These are phyloP conservation scores for Callopanchax toddi DNA, from an alignment of 2,113 vertebrate species.

Conservation along the genomic window DNA sequence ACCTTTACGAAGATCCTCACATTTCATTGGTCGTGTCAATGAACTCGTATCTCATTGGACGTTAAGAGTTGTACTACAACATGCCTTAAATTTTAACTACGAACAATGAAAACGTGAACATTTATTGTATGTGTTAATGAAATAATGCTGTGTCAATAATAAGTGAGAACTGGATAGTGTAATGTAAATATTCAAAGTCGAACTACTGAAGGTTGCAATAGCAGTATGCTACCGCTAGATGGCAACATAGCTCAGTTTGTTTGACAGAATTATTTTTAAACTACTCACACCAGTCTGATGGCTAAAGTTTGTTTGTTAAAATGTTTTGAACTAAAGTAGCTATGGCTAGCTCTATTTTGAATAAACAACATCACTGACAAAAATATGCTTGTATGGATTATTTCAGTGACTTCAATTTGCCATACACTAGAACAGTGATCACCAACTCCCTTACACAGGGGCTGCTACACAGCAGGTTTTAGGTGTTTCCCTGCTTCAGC, in stretches of 20 bases:
- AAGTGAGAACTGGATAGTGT: no score
- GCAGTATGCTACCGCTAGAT: constrained; percentile 36
- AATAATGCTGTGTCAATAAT: not conserved
- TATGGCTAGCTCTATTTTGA: no score
- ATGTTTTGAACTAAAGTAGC: no score
- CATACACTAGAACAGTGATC: no score
- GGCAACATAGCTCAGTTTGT: constrained; percentile 25
- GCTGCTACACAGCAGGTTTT: no score
- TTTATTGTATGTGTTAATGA: not conserved
- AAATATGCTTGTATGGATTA: not conserved
- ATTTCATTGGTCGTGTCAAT: constrained; percentile 24
- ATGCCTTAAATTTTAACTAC: not conserved
- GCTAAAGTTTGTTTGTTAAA: no score
- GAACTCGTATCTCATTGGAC: constrained; percentile 23
- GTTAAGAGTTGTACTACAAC: not conserved
- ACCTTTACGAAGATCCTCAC: not conserved
- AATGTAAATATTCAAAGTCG: not conserved
- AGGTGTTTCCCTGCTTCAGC: no score
- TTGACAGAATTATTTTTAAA: not conserved
- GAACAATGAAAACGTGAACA: not conserved
- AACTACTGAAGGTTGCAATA: not conserved
- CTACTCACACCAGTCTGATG: no score
- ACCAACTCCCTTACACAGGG: no score
- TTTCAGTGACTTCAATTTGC: not conserved
- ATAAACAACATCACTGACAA: no score